These are phyloP conservation scores for Oreochromis spilurus DNA, from an alignment of 2,113 vertebrate species.

Conservation along the genomic window DNA sequence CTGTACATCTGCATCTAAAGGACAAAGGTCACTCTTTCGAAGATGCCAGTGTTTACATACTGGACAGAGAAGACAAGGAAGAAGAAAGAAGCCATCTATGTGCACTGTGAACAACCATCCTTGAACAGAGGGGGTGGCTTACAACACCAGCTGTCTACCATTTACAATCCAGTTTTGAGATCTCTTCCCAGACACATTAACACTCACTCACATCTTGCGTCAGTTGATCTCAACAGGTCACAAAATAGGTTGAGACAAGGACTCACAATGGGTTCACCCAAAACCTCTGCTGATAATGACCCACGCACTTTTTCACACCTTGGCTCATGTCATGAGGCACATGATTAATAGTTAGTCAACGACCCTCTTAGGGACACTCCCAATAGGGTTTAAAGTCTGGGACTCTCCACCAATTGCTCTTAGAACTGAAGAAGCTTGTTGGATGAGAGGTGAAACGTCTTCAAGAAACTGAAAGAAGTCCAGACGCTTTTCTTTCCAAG, in stretches of 20 bases:
- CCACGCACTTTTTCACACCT: neutral
- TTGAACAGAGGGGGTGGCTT: accelerated
- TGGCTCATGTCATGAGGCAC: neutral
- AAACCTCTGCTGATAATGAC: neutral
- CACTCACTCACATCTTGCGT: neutral
- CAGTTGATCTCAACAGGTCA: neutral
- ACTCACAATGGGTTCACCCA: neutral
- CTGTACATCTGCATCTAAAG: neutral
- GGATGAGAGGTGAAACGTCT: neutral
- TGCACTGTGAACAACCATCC: neutral
- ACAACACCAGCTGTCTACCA: neutral
- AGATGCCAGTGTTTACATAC: neutral
- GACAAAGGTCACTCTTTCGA: accelerated
- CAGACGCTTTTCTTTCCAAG: neutral
- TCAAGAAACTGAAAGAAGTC: neutral
- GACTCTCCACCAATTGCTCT: neutral
- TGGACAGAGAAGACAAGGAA: neutral
- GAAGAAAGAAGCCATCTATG: neutral
- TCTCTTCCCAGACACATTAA: neutral
- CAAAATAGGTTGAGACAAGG: neutral
- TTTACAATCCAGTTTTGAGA: neutral
- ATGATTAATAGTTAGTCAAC: neutral
- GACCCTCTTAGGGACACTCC: neutral
- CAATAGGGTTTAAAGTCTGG: neutral
- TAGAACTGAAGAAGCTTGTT: neutral